Evolutionary conservation across 1,140 invertebrate genomes (phyloP).

Genomic region (Drosophila hydei): DNA sequence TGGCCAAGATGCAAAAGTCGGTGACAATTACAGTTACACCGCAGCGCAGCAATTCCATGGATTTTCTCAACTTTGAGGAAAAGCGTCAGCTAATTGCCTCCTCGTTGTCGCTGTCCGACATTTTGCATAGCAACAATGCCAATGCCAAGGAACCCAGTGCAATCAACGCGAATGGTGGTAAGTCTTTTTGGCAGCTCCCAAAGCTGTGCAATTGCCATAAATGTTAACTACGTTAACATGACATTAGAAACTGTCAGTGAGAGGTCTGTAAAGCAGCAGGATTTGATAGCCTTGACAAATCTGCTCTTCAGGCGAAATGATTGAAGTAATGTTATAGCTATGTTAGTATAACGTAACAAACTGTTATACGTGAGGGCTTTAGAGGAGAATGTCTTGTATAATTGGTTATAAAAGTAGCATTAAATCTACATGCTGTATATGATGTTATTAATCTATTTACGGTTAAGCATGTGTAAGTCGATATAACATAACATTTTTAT

Average conservation of each 20-base stretch:
- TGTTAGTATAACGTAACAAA: neutral
- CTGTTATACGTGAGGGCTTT: too few species aligned
- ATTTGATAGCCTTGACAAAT: too few species aligned
- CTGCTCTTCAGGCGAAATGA: neutral
- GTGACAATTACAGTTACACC: slow-evolving; percentile 88
- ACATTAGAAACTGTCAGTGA: neutral
- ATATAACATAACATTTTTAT: too few species aligned
- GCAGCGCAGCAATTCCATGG: slow-evolving; percentile 92
- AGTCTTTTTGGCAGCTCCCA: slow-evolving; percentile 23
- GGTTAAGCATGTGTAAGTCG: too few species aligned
- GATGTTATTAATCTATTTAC: too few species aligned
- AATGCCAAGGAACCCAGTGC: slow-evolving; percentile 58
- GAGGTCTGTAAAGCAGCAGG: too few species aligned
- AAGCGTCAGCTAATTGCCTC: slow-evolving; percentile 94
- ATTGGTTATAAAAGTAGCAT: too few species aligned
- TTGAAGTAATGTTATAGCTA: neutral
- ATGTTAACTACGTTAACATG: slow-evolving; percentile 1
- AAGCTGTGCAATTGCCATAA: neutral
- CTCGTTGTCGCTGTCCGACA: slow-evolving; percentile 93
- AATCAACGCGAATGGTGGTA: slow-evolving; percentile 66
- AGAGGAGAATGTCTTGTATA: too few species aligned
- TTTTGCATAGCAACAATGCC: slow-evolving; percentile 88
- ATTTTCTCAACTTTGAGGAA: slow-evolving; percentile 95
- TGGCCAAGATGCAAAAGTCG: slow-evolving; percentile 85
- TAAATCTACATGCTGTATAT: too few species aligned